Conservation (phyloP, 1,140 invertebrate species). For the Sitobion miscanthi region DNA sequence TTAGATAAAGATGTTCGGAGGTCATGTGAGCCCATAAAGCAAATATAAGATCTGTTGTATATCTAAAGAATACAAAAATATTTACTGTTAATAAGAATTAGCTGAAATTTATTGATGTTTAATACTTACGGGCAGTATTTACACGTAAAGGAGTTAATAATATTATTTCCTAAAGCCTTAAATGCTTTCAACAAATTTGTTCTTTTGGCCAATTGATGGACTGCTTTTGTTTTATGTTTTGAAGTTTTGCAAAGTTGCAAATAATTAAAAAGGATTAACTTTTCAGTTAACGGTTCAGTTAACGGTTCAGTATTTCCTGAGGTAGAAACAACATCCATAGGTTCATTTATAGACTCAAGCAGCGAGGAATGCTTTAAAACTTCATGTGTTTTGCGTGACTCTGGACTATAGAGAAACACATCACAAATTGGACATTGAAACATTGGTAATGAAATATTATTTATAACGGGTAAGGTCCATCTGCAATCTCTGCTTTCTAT, state of each 20-base stretch:
- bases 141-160: neutral
- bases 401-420: fast-evolving
- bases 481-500: neutral
- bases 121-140: conserved; percentile 6
- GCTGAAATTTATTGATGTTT: neutral
- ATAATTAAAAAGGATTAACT: neutral
- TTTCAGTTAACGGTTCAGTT: neutral
- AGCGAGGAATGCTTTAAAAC: neutral
- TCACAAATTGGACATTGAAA: neutral
- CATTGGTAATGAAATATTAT: neutral
- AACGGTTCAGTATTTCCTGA: neutral
- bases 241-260: neutral
- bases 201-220: neutral
- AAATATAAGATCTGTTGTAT: neutral
- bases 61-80: conserved; percentile 9
- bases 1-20: neutral
- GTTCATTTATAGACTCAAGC: neutral
- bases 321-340: neutral
- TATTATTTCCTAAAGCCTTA: neutral
- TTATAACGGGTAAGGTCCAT: too few species aligned
- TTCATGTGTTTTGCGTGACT: neutral
- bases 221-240: neutral
- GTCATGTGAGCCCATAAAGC: conserved; percentile 26
- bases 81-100: neutral
- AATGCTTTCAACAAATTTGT: conserved; percentile 9